Base-by-base conservation (phyloP, 2,888 invertebrate species). In the Pachycephus smyrnensis region DNA sequence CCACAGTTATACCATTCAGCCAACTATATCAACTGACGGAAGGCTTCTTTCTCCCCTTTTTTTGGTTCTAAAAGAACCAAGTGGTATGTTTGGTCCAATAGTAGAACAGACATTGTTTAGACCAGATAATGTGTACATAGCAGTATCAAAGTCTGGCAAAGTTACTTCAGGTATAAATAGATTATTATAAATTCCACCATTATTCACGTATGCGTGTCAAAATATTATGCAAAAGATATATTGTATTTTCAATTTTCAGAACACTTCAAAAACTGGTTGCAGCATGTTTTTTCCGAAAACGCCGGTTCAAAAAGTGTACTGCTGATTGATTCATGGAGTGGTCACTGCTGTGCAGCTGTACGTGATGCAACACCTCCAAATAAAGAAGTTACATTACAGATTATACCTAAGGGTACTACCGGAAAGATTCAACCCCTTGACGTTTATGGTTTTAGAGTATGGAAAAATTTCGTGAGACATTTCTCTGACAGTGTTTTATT, bases 1-100 rank as follows among this genome's bases (percentile, higher is more conserved):
- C 9, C 80, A 81, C 73, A 80, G 77, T 74, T 80, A 76, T 12
- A 78, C 78, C 9, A 73, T 80, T 32, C 80, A 80, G 68, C 81
- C 80, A 1, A 71, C 40, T 12, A 78, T 81, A 77, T 78, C 79
- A 6, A 76, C 55, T 23, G 76, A 78, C 68, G 80, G 77, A 73
- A 76, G 77, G 68, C 69, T 81, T 3, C 68, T 82, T 11, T 80
- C 80, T 11, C 79, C 79, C 23, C 75, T 79, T 15, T 36, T 36
- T 12, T 36, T 36, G 12, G 12, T 32, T 30, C 33, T 12, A 12
- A 71, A 36, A 77, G 15, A 76, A 77, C 40, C 40, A 36, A 68
- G 4, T 15, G 78, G 76, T 12, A 12, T 76, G 68, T 79, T 77
- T 40, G 78, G 75, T 68, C 75, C 75, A 0, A 40, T 4, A n/a